phyloP scores from a whole-genome alignment of 2,888 invertebrate species.

The Candidula unifasciata region DNA sequence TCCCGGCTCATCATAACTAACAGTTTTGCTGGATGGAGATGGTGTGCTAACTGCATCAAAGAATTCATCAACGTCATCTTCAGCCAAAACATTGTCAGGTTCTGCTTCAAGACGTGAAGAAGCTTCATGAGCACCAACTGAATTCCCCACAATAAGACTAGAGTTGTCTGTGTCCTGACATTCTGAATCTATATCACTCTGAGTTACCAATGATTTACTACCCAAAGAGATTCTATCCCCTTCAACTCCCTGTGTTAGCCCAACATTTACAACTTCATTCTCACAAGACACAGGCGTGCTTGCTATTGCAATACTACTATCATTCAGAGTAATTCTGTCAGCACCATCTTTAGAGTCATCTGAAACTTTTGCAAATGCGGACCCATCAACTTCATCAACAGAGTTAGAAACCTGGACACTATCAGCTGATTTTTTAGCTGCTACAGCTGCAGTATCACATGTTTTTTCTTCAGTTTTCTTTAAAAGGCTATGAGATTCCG shows the following conservation, averaged over 20 bases:
- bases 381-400: constrained; percentile 11
- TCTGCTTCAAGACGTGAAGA: not conserved
- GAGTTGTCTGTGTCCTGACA: not conserved
- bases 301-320: constrained; percentile 32
- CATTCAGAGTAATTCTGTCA: constrained; percentile 35
- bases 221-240: not conserved
- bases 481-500: constrained; percentile 51
- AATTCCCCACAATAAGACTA: not conserved
- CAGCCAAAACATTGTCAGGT: constrained; percentile 5
- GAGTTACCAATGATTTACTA: not conserved
- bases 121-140: not conserved
- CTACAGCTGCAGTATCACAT: constrained; percentile 50
- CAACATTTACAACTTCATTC: constrained; percentile 10
- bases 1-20: not conserved
- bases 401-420: constrained; percentile 3
- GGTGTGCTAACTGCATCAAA: constrained; percentile 47
- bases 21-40: constrained; percentile 25
- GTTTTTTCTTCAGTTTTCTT: constrained; percentile 50
- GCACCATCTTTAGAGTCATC: not conserved
- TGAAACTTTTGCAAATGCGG: not conserved
- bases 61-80: constrained; percentile 49
- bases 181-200: not conserved
- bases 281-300: not conserved
- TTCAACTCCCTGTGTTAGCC: not conserved
- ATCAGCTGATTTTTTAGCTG: constrained; percentile 5